A percentile compares a stretch with the other conserved stretches of the same genome.
Conservation (phyloP, 2,888 invertebrate species). For the Tyria jacobaeae region DNA sequence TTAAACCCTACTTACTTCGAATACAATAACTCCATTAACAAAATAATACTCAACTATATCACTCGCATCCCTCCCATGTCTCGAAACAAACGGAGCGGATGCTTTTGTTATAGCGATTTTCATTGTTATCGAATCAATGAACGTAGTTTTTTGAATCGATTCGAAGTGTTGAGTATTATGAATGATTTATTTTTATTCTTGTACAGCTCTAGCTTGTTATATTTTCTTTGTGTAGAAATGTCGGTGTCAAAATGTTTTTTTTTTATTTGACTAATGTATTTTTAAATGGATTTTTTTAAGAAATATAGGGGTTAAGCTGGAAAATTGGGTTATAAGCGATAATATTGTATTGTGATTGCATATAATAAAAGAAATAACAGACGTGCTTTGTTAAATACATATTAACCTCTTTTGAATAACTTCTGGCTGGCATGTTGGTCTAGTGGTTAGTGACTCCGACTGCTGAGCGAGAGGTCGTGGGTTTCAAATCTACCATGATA, state of each 20-base stretch:
- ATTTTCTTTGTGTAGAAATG: conserved; percentile 48
- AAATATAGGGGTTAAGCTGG: conserved; percentile 13
- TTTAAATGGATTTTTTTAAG: conserved; percentile 34
- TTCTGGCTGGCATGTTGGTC: too few relatives aligned
- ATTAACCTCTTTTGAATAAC: background rate
- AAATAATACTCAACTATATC: conserved; percentile 12
- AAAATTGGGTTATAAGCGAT: background rate
- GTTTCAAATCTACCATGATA: too few relatives aligned
- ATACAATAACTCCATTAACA: conserved; percentile 4
- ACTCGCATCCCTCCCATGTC: conserved; percentile 41
- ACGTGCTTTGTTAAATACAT: background rate
- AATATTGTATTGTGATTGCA: too few relatives aligned
- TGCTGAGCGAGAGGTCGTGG: too few relatives aligned
- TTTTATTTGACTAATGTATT: conserved; percentile 60
- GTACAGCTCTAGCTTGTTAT: conserved; percentile 56
- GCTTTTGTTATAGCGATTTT: conserved; percentile 79
- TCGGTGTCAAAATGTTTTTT: conserved; percentile 70
- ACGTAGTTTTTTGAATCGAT: conserved; percentile 78
- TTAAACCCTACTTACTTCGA: conserved; percentile 2
- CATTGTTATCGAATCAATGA: conserved; percentile 83
- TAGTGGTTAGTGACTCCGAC: too few relatives aligned
- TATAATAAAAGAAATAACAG: background rate
- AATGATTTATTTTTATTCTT: conserved; percentile 79
- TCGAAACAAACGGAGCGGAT: conserved; percentile 52
- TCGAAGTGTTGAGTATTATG: conserved; percentile 79